These are phyloP conservation scores for Chaetophractus vellerosus DNA, from an alignment of 2,797 vertebrate species.

Conservation along the genomic window DNA sequence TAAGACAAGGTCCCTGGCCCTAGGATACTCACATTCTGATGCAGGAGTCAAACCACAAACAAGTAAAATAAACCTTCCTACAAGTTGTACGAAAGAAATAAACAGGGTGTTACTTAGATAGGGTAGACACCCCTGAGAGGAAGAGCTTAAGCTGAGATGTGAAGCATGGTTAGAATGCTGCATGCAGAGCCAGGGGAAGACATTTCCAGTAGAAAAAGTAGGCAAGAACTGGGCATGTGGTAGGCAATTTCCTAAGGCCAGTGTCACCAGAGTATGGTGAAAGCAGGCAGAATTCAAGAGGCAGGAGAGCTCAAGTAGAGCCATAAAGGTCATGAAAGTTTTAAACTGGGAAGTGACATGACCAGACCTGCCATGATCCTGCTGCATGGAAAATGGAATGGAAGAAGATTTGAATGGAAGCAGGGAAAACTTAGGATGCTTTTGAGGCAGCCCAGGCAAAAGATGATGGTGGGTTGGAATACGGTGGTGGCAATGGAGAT, in stretches of 20 bases:
- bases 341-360: conserved; percentile 47
- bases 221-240: background rate
- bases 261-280: background rate
- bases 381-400: background rate
- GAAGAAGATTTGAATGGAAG: background rate
- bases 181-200: background rate
- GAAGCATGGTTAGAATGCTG: background rate
- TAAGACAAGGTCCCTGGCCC: conserved; percentile 16
- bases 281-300: background rate
- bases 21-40: background rate
- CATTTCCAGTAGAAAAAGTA: background rate
- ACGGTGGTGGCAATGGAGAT: too few species aligned
- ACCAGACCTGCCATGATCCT: conserved; percentile 1
- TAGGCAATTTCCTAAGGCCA: background rate
- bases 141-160: conserved; percentile 24
- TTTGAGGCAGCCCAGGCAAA: background rate
- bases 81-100: conserved; percentile 48
- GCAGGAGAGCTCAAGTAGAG: background rate
- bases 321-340: background rate
- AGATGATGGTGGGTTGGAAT: background rate
- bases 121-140: background rate
- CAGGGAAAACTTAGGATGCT: background rate
- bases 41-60: background rate
- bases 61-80: conserved; percentile 29
- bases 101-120: background rate